Evolutionary conservation across 2,888 invertebrate genomes (phyloP).

Genomic region (Electrophaes corylata): DNA sequence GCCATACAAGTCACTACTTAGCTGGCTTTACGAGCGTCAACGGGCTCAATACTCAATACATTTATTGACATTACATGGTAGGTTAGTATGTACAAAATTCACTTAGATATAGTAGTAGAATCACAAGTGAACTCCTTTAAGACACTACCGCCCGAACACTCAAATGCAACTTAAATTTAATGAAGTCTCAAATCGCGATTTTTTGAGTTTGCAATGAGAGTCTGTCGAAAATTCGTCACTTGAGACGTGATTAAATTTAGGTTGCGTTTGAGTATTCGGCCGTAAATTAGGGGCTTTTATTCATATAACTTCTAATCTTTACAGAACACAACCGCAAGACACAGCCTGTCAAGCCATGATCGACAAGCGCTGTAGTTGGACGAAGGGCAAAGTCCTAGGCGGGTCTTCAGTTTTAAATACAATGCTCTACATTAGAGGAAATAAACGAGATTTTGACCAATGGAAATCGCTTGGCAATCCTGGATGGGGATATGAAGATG

Average conservation of each 20-base stretch:
- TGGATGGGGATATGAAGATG: slow-evolving; percentile 94
- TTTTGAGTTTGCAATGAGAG: no score
- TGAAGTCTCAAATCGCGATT: no score
- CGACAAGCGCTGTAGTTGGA: slow-evolving; percentile 94
- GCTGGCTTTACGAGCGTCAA: not conserved
- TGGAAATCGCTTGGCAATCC: slow-evolving; percentile 94
- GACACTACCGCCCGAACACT: no score
- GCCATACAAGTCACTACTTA: not conserved
- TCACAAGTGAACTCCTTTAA: no score
- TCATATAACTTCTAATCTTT: slow-evolving; percentile 45
- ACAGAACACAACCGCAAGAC: slow-evolving; percentile 91
- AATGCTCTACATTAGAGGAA: slow-evolving; percentile 96
- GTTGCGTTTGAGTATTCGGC: no score
- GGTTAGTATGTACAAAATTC: no score
- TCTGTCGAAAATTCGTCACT: no score
- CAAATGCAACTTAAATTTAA: no score
- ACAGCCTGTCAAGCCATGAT: slow-evolving; percentile 94
- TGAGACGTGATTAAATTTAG: no score
- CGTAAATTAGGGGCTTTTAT: not conserved
- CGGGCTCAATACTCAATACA: no score
- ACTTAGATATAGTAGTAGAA: no score
- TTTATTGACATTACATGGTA: no score
- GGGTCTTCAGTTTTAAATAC: slow-evolving; percentile 95
- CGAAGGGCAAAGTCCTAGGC: slow-evolving; percentile 94
- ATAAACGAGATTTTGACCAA: slow-evolving; percentile 92